Base-by-base conservation (phyloP, 2,888 invertebrate species). In the Ectemnius continuus region DNA sequence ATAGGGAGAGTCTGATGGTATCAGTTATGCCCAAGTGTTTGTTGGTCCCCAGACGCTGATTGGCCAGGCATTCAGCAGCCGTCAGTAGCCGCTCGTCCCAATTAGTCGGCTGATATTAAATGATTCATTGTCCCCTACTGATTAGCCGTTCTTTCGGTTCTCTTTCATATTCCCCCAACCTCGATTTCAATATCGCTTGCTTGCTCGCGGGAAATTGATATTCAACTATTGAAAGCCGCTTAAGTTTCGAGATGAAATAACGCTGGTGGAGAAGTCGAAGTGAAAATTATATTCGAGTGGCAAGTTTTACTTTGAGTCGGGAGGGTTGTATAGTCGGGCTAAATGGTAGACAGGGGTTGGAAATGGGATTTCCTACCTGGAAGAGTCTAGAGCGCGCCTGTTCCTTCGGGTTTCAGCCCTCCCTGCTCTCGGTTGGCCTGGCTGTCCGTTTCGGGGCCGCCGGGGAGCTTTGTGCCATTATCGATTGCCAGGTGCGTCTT, bases 401-500 rank as follows among this genome's bases (percentile, higher is more conserved):
- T 28, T 16, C 67, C 8, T 47, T 11, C 45, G 61, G 61, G 67
- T 56, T 59, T 63, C 69, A 69, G 73, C 69, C 57, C 62, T 68
- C 45, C 28, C 47, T 11, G 36, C 36, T 36, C 36, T 36, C 36
- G 36, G 36, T 11, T 36, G 5, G 61, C 72, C 65, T 68, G 68
- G 71, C 65, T 68, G 68, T 64, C 70, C 77, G 79, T 80, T 81
- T 73, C 68, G 62, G 64, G 75, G 63, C 69, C 11, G 64, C 64
- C 63, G 72, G 78, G 75, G 67, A 75, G 70, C 70, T 82, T 84
- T 83, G 82, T 85, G 73, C 73, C 76, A 78, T 80, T 88, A 88
- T 88, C 86, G 86, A 87, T 87, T 87, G 88, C 90, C 90, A 90
- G 90, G 89, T 90, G 89, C 87, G 85, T 86, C 81, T 80, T 78